phyloP scores from a whole-genome alignment of 2,888 invertebrate genomes.

The Macropis europaea region DNA sequence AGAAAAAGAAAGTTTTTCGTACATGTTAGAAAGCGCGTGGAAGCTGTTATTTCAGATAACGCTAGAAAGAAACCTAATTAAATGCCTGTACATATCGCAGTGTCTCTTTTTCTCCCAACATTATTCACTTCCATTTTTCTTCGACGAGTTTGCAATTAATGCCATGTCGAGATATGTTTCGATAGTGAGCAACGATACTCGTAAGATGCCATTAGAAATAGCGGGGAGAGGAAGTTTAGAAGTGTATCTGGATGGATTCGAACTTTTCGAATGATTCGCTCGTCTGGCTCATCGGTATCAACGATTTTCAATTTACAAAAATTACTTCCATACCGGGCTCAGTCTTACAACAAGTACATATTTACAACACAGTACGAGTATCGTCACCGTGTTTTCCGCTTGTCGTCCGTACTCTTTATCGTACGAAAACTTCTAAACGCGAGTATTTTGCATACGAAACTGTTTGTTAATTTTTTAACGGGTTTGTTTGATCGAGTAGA shows the following conservation, averaged over 20 bases:
- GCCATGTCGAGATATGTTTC: constrained; percentile 12
- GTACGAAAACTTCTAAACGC: background rate
- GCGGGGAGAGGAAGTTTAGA: constrained; percentile 2
- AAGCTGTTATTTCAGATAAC: too few species aligned
- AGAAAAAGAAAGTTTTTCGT: too few species aligned
- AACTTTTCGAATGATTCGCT: background rate
- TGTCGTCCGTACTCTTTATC: background rate
- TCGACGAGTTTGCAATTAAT: background rate
- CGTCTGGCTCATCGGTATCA: background rate
- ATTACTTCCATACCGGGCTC: background rate
- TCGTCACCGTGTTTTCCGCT: background rate
- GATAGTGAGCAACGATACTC: constrained; percentile 10
- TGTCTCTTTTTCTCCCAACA: background rate
- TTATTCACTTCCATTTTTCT: background rate
- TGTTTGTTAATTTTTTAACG: background rate
- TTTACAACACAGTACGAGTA: background rate
- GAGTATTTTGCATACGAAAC: too few species aligned
- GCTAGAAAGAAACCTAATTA: background rate
- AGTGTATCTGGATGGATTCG: constrained; percentile 12
- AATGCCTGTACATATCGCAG: background rate
- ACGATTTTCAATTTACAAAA: background rate
- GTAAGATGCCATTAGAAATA: background rate
- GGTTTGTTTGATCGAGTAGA: background rate
- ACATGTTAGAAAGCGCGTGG: too few species aligned
- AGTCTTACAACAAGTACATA: constrained; percentile 8